Percentiles rank a stretch among this genome's conserved stretches.
Evolutionary conservation across 2,113 vertebrate genomes (phyloP).

Genomic region (Notarius quadriscutis): DNA sequence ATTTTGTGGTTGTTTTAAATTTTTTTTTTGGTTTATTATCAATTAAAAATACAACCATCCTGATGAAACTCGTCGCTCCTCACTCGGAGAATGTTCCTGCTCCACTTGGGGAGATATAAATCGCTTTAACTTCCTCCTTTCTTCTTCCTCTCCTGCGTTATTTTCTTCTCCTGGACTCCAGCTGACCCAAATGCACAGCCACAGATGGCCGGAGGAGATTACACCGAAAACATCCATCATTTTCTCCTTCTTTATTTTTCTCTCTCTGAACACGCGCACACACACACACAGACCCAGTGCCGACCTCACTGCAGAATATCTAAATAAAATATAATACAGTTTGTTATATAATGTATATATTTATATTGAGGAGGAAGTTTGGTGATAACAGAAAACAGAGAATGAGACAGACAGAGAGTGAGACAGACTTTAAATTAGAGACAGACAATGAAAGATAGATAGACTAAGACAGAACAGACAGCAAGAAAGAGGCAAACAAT

Average conservation of each 20-base stretch:
- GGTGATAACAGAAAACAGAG: not conserved
- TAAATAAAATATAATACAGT: conserved; percentile 13
- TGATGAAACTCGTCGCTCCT: not conserved
- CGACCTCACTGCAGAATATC: not conserved
- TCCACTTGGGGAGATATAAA: not conserved
- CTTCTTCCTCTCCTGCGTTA: not conserved
- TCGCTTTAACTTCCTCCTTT: conserved; percentile 6
- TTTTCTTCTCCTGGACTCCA: conserved; percentile 6
- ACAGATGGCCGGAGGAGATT: conserved; percentile 37
- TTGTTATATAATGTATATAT: not conserved
- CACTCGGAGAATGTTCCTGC: not conserved
- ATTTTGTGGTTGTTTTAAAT: not conserved
- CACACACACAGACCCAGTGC: not conserved
- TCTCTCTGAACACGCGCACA: not conserved
- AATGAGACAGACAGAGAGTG: not conserved
- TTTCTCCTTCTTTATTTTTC: not conserved
- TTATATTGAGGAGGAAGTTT: not conserved
- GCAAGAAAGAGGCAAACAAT: not conserved
- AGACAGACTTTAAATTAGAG: not conserved
- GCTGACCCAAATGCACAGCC: conserved; percentile 23
- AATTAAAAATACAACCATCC: not conserved
- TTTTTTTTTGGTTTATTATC: not conserved
- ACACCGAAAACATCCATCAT: conserved; percentile 14
- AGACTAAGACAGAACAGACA: no score
- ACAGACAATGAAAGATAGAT: no score